Evolutionary conservation across 2,113 vertebrate species (phyloP), one percentile per base, ranked within the genome.

Genomic region (Ageneiosus marmoratus): DNA sequence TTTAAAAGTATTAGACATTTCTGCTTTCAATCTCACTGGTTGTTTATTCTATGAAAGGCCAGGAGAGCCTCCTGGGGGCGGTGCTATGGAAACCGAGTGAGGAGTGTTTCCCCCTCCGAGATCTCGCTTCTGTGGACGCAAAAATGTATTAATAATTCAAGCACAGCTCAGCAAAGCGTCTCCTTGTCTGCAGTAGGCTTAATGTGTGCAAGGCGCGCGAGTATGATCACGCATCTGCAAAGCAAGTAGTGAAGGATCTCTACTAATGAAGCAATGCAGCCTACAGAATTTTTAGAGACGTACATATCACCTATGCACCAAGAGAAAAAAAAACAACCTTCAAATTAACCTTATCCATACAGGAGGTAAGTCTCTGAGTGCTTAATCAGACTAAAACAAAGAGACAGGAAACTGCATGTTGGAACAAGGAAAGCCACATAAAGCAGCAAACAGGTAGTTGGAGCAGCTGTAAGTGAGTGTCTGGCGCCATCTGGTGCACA

Each of bases 81-180:
- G 92, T 94, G 89, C 93, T 92, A 94, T 94, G 94, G 94, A 93
- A 95, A 95, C 94, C 88, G 92, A 87, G 90, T 67, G 86, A 89
- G 85, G 80, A 88, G 90, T 86, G 87, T 88, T 86, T 77, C 85
- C 76, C 83, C 78, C 80, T 86, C 78, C 48, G 20, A 77, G 78
- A 87, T 87, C 84, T 84, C 50, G 86, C 80, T 91, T 76, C 87
- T 75, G 77, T 85, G 79, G 85, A 63, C 69, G 62, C 55, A 88
- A 84, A 86, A 90, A 89, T 27, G 65, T 87, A 94, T 94, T 86
- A 92, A 94, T 94, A 91, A 94, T 94, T 91, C 72, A 93, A 53
- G 73, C 60, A 74, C 58, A 77, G 32, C 60, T 65, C 63, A 69
- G 60, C 27, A 32, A 62, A 60, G 24, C 51, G 18, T 51, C 51